A percentile compares a stretch with the other conserved stretches of the same genome.
Evolutionary conservation across 2,888 invertebrate genomes (phyloP).

Genomic region (Frankliniella fusca): DNA sequence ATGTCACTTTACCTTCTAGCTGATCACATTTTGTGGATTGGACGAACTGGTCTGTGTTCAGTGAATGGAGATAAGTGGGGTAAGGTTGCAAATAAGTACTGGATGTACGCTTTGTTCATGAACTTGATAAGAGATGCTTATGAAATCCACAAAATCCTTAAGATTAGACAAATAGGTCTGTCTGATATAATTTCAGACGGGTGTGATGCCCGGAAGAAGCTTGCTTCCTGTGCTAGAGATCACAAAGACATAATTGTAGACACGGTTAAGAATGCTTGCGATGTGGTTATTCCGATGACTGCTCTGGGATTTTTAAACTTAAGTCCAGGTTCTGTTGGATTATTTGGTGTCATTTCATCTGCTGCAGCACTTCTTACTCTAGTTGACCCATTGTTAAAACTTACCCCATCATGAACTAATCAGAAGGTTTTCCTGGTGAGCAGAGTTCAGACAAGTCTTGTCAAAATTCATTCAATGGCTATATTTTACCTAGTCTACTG

Average conservation of each 20-base stretch:
- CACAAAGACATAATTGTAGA: constrained; percentile 72
- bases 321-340: constrained; percentile 71
- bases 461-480: too few species aligned
- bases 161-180: constrained; percentile 30
- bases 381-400: constrained; percentile 71
- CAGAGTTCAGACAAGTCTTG: too few species aligned
- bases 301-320: constrained; percentile 73
- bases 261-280: constrained; percentile 79
- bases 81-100: constrained; percentile 70
- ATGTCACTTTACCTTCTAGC: constrained; percentile 74
- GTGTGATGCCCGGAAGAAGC: constrained; percentile 31
- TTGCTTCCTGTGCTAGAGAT: constrained; percentile 38
- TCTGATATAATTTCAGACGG: constrained; percentile 29
- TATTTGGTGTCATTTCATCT: constrained; percentile 76
- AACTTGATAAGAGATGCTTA: constrained; percentile 79
- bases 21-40: constrained; percentile 84
- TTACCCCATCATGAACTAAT: constrained; percentile 54
- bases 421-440: too few species aligned
- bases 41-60: constrained; percentile 62
- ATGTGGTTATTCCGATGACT: constrained; percentile 80
- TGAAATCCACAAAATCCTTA: constrained; percentile 62
- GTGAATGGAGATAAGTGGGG: constrained; percentile 75
- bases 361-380: constrained; percentile 71
- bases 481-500: too few species aligned
- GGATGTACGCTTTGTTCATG: constrained; percentile 76